Percentiles rank a stretch among this genome's conserved stretches.
These are phyloP conservation scores for Sarcophaga variegata DNA, from an alignment of 2,888 invertebrate genomes.

Conservation along the genomic window DNA sequence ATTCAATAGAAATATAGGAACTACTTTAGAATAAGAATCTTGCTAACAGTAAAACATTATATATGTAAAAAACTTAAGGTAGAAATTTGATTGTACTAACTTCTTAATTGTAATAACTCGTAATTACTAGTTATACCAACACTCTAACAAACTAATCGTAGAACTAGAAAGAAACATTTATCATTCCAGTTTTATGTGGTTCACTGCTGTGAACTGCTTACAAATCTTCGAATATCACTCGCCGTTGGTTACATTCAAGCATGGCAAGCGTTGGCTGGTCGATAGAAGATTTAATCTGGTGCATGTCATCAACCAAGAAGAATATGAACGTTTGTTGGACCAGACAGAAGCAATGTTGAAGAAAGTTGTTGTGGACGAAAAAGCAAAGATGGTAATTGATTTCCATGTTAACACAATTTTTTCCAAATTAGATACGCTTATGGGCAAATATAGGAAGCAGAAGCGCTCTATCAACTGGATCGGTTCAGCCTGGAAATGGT, in stretches of 20 bases:
- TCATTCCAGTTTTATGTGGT: constrained; percentile 31
- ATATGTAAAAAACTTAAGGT: not conserved
- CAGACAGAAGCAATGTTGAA: constrained; percentile 4
- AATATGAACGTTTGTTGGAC: not conserved
- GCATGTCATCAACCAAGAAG: not conserved
- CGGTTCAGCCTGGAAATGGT: constrained; percentile 47
- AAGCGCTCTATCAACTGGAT: constrained; percentile 18
- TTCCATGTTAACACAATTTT: constrained; percentile 33
- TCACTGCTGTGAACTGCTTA: constrained; percentile 27
- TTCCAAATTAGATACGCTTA: constrained; percentile 15
- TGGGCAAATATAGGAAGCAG: not conserved
- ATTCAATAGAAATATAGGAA: not conserved
- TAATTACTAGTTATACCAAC: no score
- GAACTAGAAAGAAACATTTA: constrained; percentile 24
- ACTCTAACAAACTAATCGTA: constrained; percentile 3
- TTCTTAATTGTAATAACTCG: not conserved
- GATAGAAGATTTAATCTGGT: constrained; percentile 18
- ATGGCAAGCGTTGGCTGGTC: constrained; percentile 27
- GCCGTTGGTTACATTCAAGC: constrained; percentile 31
- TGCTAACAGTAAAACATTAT: not conserved
- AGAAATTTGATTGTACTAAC: constrained; percentile 6
- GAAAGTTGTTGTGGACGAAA: constrained; percentile 25
- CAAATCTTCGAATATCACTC: constrained; percentile 34
- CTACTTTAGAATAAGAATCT: constrained; percentile 3
- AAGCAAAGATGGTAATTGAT: constrained; percentile 5